Base-by-base conservation (phyloP, 1,140 invertebrate species). In the Drosophila rhopaloa region DNA sequence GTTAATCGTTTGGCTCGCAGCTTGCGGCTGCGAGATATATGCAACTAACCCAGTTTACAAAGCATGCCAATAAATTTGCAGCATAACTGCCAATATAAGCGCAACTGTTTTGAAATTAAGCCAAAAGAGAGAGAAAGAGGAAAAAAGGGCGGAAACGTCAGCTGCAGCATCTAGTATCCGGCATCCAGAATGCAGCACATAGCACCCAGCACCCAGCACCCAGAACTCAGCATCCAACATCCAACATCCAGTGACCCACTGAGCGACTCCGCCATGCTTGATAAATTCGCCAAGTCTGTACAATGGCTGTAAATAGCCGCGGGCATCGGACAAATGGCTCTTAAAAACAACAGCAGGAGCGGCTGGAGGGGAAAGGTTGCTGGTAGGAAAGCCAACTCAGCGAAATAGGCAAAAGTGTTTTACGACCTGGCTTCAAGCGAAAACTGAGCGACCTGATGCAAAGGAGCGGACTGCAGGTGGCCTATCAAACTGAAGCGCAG, bases 101-200 rank as follows among this genome's bases (percentile, higher is more conserved):
- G 67, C 73, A 76, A 76, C 73, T 76, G 73, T 76, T 76, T 76
- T 76, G 73, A 76, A 76, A 76, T 76, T 76, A 76, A 76, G 73
- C 72, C 73, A 76, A 76, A 55, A 54, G 43, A 11, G 44, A 43
- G 38, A 41, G 13, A 8, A 24, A 14, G 4, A 27, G 10, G 10
- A 6, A 24, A 37, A 47, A 10, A 3, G 8, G 29, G 48, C 62
- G 67, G 62, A 57, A 71, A 48, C 59, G 72, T 55, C 72, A 76
- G 61, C 72, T 76, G 73, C 72, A 76, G 53, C 72, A 48, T 57
- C 43, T 47, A 62, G 60, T 48, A 66, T 19, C 40, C 38, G 14
- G 54, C 54, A 57, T 48, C 51, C 35, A 29, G 47, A n/a, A 48
- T n/a, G 7, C 46, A 11, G 44, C 9, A 37, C 19, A 19, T 19